Evolutionary conservation across 2,888 invertebrate species (phyloP), one percentile per base, ranked within the genome.

Genomic region (Phyllotreta cruciferae): DNA sequence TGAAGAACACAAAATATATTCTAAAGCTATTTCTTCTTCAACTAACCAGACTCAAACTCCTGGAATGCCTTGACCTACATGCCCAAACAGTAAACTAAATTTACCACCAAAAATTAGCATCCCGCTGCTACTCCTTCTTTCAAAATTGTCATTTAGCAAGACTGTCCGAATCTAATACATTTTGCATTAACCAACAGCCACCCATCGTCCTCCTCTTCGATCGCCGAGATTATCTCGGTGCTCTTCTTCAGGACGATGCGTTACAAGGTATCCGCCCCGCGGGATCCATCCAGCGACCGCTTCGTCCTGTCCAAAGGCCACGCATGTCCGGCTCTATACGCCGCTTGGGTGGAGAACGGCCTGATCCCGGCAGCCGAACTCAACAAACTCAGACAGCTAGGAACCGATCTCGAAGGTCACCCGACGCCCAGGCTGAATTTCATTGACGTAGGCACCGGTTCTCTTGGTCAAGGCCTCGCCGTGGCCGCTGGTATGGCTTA

Each of bases 291-390:
- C 66, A 95, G 92, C 76, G 99, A 99, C 85, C 87, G 99, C 72
- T 96, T 99, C 80, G 87, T 99, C 63, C 85, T 99, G 50, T 99
- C 98, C 70, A 99, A 99, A 85, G 98, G 98, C 62, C 98, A 99
- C 83, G 97, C 98, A 11, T 96, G 97, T 14, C 98, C 98, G 1
- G 95, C 98, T 80, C 86, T 99, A 38, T 99, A 99, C 83, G 98
- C 97, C 63, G 98, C 97, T 8, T 99, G 98, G 98, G 96, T 96
- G 5, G 98, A 98, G 81, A 93, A 93, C 24, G 95, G 95, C 5
- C 87, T 96, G 0, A 94, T 97, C 81, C 92, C 94, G 0, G 85
- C 88, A 0, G 84, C 85, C 0, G 94, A 97, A 1, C 83, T 97
- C 70, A 82, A 90, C 78, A 94, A 96, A 77, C 86, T 98, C 56